Base-by-base conservation (phyloP, 2,797 vertebrate genomes). In the Chelmon rostratus region DNA sequence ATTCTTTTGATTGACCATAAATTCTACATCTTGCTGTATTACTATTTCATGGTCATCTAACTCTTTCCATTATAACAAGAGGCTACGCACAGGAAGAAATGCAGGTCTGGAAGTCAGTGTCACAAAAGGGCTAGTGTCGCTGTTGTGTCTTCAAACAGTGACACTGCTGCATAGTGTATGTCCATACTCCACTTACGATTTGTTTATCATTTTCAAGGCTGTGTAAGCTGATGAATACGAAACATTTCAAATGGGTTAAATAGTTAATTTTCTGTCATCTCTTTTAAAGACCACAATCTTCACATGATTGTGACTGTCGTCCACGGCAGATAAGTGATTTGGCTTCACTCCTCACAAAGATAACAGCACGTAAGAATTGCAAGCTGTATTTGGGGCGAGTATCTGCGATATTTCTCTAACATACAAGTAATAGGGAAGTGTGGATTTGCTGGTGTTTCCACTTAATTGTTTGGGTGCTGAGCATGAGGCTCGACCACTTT, bases 261-360 rank as follows among this genome's bases (percentile, higher is more conserved):
- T 19, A 0, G 15, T 23, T 25, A 0, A 58, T 7, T n/a, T 18
- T 59, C 8, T 49, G 9, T 19, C 7, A 10, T 42, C 7, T 1
- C 15, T n/a, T 68, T 56, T 8, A 68, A 28, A 10, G 6, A 31
- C 11, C 11, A 12, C 12, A 42, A 8, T 21, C 28, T 28, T 28
- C 28, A 6, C 11, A 18, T 56, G 1, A 40, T 13, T 54, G 5
- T 40, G 3, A 25, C n/a, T 0, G 6, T 13, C 2, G 11, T n/a
- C 15, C 9, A 68, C 5, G 19, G 1, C 15, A 28, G 11, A 5
- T 66, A 54, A 12, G 21, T 31, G 2, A 1, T 42, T 16, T 23
- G 18, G 11, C 3, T 8, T 42, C 28, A 28, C 21, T 11, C 52
- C n/a, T 33, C 21, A 21, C 7, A 16, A 35, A 49, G 8, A n/a